Evolutionary conservation across 2,113 vertebrate species (phyloP), one percentile per base, ranked within the genome.

Genomic region (Porphyrio hochstetteri): DNA sequence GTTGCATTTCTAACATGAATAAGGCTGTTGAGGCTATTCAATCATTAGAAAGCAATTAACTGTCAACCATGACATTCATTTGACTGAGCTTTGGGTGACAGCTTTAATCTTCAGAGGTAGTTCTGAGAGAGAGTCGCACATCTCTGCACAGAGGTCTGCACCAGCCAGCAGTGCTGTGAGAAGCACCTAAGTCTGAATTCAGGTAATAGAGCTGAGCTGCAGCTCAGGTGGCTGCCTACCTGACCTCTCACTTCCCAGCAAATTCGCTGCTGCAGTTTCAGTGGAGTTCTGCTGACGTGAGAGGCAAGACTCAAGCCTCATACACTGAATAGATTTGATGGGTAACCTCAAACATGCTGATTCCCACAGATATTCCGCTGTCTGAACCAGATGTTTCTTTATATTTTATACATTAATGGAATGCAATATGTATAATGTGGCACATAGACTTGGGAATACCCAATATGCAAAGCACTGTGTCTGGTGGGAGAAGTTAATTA

Each of bases 401-500:
- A 27, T 70, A 42, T 75, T 90, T 88, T 85, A 68, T 81, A 70
- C 33, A 64, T 86, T 76, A 86, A 63, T 69, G 28, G 28, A 80
- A 87, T 68, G 42, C 68, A 87, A 5, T 83, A 35, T 67, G 56
- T 65, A 75, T 80, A 70, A 80, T 19, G 57, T 31, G 70, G 57
- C 35, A 29, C 13, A 1, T 10, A 61, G 48, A 35, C 24, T 81
- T 84, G 79, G 75, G 64, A 92, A 92, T 72, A 81, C 19, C 50
- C 33, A 59, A 31, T 31, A 68, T 1, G 31, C 44, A 64, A 85
- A 88, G 74, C 87, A 68, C 55, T 61, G 46, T 60, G 23, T 46
- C 55, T 77, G n/a, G 35, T 82, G 48, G 75, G 76, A 90, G 65
- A 77, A 64, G 64, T 90, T 80, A 87, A 95, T 90, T 40, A 84